Conservation (phyloP, 2,113 vertebrate genomes). For the Larimichthys crocea region DNA sequence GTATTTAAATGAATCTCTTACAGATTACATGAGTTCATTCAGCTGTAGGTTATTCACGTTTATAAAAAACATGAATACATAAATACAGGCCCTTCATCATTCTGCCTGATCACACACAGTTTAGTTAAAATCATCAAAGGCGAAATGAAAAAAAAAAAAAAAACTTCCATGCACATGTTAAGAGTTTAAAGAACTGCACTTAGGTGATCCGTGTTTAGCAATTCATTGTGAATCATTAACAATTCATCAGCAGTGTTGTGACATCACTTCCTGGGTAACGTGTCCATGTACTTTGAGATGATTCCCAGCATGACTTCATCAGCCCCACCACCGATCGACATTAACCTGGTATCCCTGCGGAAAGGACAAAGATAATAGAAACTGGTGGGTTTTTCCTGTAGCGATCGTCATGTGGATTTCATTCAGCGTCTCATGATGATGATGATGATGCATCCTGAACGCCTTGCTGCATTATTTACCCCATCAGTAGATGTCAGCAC, state of each 20-base stretch:
- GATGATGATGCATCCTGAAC: neutral
- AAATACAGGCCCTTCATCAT: neutral
- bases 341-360: slow-evolving; percentile 84
- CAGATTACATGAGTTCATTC: neutral
- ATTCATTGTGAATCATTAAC: neutral
- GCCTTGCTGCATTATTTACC: slow-evolving; percentile 36
- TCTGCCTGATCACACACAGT: neutral
- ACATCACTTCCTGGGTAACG: slow-evolving; percentile 77
- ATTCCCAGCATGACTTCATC: slow-evolving; percentile 90
- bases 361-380: neutral
- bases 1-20: neutral
- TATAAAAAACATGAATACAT: neutral
- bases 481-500: slow-evolving; percentile 74
- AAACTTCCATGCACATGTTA: neutral
- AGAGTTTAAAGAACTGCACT: slow-evolving; percentile 44
- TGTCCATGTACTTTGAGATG: slow-evolving; percentile 91
- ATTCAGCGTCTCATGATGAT: no score
- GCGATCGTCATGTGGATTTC: neutral
- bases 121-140: slow-evolving; percentile 16
- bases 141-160: neutral
- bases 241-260: neutral
- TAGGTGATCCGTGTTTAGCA: slow-evolving; percentile 12
- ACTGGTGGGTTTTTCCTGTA: neutral
- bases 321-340: slow-evolving; percentile 85
- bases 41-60: neutral